Evolutionary conservation across 2,888 invertebrate genomes (phyloP).

Genomic region (Drosophila neutralis): DNA sequence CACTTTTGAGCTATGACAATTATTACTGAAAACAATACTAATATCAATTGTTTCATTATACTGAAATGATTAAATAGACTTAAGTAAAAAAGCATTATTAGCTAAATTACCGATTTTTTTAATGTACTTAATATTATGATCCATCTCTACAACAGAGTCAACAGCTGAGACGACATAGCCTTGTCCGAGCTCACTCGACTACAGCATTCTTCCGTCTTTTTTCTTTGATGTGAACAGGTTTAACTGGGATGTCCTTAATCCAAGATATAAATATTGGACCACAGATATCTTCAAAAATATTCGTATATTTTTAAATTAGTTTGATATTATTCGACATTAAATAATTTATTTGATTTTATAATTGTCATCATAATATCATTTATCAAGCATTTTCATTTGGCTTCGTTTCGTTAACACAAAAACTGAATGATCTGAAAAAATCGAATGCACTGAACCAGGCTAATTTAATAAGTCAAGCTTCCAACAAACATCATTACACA

Average conservation of each 20-base stretch:
- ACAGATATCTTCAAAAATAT: background rate
- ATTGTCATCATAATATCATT: constrained; percentile 41
- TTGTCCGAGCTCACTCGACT: background rate
- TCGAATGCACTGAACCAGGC: constrained; percentile 55
- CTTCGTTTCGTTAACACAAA: constrained; percentile 50
- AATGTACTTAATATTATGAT: background rate
- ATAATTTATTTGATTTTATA: constrained; percentile 3
- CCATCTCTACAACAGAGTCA: background rate
- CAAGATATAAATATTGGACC: background rate
- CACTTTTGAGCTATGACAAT: constrained; percentile 2
- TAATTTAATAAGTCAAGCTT: constrained; percentile 74
- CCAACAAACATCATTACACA: constrained; percentile 10
- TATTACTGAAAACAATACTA: background rate
- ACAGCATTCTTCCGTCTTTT: background rate
- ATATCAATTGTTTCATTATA: background rate
- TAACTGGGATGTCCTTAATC: background rate
- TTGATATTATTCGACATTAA: background rate
- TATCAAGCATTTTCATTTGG: constrained; percentile 69
- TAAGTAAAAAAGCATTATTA: background rate
- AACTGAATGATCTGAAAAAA: constrained; percentile 22
- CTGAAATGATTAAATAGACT: background rate
- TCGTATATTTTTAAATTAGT: background rate
- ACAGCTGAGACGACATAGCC: background rate
- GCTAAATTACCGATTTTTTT: background rate
- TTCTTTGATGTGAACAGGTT: background rate